Conservation (phyloP, 2,888 invertebrate genomes). For the Myathropa florea region DNA sequence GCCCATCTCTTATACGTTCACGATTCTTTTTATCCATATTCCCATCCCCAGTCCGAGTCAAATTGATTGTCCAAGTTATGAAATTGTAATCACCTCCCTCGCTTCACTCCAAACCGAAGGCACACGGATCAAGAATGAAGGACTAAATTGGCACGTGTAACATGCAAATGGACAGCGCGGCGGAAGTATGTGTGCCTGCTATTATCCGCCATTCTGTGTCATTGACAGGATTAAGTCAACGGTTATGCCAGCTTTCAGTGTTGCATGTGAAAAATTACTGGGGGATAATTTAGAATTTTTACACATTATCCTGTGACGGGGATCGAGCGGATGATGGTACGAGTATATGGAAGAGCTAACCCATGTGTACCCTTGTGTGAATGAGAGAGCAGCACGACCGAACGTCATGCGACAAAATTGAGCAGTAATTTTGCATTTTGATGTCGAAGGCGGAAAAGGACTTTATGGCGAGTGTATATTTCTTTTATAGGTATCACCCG, state of each 20-base stretch:
- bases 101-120: neutral
- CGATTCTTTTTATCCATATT: neutral
- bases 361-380: neutral
- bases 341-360: neutral
- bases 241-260: conserved; percentile 13
- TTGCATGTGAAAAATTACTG: conserved; percentile 52
- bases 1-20: neutral
- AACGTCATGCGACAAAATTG: conserved; percentile 14
- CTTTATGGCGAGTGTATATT: conserved; percentile 23
- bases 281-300: conserved; percentile 47
- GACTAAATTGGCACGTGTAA: conserved; percentile 23
- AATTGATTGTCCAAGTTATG: conserved; percentile 55
- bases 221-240: conserved; percentile 44
- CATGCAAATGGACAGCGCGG: conserved; percentile 7
- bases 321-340: neutral
- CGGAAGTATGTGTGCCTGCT: neutral
- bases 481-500: conserved; percentile 9
- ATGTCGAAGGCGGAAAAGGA: conserved; percentile 23
- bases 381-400: neutral
- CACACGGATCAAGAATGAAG: neutral
- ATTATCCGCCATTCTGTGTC: conserved; percentile 15
- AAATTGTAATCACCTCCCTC: conserved; percentile 40
- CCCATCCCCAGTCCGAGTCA: neutral
- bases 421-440: conserved; percentile 45
- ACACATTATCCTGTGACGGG: conserved; percentile 43